A percentile compares a stretch with the other conserved stretches of the same genome.
phyloP scores from a whole-genome alignment of 2,797 vertebrate genomes.

The Platyrinchus mystaceus region DNA sequence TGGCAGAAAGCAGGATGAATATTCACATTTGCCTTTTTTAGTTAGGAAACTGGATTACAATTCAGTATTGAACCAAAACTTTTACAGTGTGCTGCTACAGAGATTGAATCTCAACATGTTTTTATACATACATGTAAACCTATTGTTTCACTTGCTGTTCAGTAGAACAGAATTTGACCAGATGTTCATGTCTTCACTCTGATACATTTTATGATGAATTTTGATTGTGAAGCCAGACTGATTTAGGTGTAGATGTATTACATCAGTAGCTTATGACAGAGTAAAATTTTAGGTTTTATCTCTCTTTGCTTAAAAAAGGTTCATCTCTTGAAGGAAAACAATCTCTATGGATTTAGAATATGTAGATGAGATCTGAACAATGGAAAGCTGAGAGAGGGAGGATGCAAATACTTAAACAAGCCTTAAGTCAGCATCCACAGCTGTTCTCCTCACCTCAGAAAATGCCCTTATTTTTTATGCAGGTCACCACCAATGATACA shows the following conservation, averaged over 20 bases:
- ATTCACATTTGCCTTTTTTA: not conserved
- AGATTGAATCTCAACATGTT: not conserved
- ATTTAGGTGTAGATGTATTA: not conserved
- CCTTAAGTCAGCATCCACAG: not conserved
- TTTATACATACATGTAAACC: not conserved
- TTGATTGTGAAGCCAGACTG: not conserved
- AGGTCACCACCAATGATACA: slow-evolving; percentile 75
- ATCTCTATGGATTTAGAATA: not conserved
- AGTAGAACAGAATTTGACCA: not conserved
- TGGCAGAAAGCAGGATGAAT: not conserved
- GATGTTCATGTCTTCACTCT: not conserved
- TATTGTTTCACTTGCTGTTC: not conserved
- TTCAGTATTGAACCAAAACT: not conserved
- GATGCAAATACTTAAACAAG: not conserved
- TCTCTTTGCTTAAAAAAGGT: not conserved
- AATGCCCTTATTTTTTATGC: not conserved
- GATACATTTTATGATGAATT: not conserved
- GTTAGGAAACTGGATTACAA: not conserved
- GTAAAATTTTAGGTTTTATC: not conserved
- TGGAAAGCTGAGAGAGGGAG: not conserved
- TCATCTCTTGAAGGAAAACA: not conserved
- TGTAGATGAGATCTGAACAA: not conserved
- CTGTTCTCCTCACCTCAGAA: not conserved
- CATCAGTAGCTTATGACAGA: not conserved
- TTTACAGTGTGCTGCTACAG: not conserved